Conservation (phyloP, 2,797 vertebrate genomes). For the Amazonetta brasiliensis region DNA sequence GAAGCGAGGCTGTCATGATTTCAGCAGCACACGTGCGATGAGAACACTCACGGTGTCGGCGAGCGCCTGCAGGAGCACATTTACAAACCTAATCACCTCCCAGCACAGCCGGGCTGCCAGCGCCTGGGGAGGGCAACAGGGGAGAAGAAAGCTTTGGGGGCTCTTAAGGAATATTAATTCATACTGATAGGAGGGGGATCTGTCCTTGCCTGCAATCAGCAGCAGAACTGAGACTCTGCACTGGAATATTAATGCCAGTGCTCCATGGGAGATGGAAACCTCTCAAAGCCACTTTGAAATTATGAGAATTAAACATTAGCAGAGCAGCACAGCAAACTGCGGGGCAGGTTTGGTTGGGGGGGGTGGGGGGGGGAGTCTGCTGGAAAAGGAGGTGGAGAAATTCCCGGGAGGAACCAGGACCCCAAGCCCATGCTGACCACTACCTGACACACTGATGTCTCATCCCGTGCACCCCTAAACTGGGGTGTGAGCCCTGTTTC, state of each 20-base stretch:
- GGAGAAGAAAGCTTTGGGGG: slow-evolving; percentile 36
- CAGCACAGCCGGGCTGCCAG: slow-evolving; percentile 14
- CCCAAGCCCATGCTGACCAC: accelerated
- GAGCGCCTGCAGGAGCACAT: slow-evolving; percentile 20
- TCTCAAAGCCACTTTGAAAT: background rate
- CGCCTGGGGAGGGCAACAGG: slow-evolving; percentile 13
- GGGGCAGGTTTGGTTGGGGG: background rate
- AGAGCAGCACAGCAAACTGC: background rate
- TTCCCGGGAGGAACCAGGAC: background rate
- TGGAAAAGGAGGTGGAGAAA: background rate
- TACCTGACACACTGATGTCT: accelerated
- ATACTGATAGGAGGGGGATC: background rate
- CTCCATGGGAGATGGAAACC: slow-evolving; percentile 38
- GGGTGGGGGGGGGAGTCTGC: accelerated
- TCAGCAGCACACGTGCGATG: background rate
- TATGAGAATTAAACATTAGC: slow-evolving; percentile 10
- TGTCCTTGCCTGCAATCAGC: slow-evolving; percentile 30
- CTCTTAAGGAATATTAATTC: slow-evolving; percentile 48
- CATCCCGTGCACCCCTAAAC: background rate
- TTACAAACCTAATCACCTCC: slow-evolving; percentile 66
- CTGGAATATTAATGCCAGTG: slow-evolving; percentile 42
- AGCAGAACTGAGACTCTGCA: slow-evolving; percentile 25
- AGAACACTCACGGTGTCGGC: slow-evolving; percentile 20
- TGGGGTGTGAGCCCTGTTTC: background rate
- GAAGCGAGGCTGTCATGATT: background rate